A percentile compares a stretch with the other conserved stretches of the same genome.
Evolutionary conservation across 2,113 vertebrate species (phyloP).

Genomic region (Seriola aureovittata): DNA sequence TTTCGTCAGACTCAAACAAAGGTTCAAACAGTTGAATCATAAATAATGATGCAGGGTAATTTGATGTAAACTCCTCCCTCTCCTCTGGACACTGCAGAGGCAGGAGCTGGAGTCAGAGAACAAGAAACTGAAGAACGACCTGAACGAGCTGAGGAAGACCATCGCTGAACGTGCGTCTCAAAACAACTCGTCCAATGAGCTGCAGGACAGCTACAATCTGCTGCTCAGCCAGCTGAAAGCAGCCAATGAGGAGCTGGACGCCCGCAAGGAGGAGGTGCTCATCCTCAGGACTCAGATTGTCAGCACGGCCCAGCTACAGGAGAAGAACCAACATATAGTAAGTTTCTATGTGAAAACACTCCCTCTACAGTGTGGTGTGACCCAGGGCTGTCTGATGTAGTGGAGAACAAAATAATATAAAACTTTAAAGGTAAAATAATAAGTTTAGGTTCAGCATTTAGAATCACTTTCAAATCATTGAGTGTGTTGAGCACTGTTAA

Average conservation of each 20-base stretch:
- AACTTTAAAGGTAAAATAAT: too few relatives aligned
- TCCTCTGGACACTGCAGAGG: conserved; percentile 69
- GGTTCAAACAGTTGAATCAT: too few relatives aligned
- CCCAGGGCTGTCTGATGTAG: too few relatives aligned
- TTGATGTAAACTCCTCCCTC: too few relatives aligned
- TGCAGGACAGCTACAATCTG: conserved; percentile 87
- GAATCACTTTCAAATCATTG: too few relatives aligned
- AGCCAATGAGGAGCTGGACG: conserved; percentile 94
- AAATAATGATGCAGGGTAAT: too few relatives aligned
- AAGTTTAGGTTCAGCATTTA: too few relatives aligned
- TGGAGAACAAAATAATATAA: too few relatives aligned
- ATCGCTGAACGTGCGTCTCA: conserved; percentile 80
- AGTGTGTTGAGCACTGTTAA: too few relatives aligned
- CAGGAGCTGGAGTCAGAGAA: conserved; percentile 96
- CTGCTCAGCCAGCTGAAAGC: conserved; percentile 91
- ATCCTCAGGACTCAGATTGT: conserved; percentile 93
- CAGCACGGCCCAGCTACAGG: conserved; percentile 84
- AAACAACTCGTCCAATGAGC: conserved; percentile 76
- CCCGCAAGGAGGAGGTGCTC: conserved; percentile 96
- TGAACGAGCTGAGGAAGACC: conserved; percentile 91
- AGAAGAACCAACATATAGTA: conserved; percentile 72
- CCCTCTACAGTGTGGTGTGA: too few relatives aligned
- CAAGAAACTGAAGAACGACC: conserved; percentile 95
- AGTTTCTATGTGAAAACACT: conserved; percentile 21
- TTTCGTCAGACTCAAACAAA: too few relatives aligned